phyloP scores from a whole-genome alignment of 53 echinoderm and acorn worm genomes.

The Patiria pectinifera region DNA sequence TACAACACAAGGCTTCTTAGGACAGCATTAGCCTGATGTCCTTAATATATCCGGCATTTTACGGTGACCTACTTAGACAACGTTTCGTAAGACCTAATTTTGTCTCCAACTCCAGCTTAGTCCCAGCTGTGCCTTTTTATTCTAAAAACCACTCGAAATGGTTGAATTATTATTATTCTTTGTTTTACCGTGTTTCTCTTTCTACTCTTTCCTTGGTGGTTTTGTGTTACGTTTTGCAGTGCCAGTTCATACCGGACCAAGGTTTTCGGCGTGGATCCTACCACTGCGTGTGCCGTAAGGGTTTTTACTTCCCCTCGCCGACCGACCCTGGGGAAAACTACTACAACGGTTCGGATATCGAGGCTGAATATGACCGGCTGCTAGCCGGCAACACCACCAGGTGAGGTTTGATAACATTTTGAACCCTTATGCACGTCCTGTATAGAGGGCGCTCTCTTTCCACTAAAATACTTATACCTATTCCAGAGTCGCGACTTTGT shows the following conservation, averaged over 20 bases:
- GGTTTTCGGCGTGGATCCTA: conserved; percentile 97
- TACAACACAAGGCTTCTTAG: not conserved
- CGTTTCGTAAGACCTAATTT: not conserved
- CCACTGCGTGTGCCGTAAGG: conserved; percentile 86
- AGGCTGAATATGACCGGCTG: conserved; percentile 72
- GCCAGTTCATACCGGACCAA: conserved; percentile 73
- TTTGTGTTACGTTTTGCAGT: conserved; percentile 54
- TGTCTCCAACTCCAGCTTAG: not conserved
- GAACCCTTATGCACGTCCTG: too few relatives aligned
- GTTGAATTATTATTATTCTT: not conserved
- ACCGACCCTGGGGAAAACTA: conserved; percentile 56
- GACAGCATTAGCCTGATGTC: not conserved
- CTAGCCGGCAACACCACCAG: conserved; percentile 25
- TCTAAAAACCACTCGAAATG: not conserved
- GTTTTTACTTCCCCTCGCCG: conserved; percentile 83
- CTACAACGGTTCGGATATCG: conserved; percentile 89
- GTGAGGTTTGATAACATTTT: conserved; percentile 11
- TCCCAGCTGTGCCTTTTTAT: not conserved
- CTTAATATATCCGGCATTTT: not conserved
- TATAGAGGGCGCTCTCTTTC: not conserved
- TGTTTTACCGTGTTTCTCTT: not conserved
- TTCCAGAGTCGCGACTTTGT: too few relatives aligned
- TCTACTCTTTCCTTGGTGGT: too few relatives aligned
- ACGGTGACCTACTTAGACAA: not conserved
- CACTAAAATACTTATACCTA: too few relatives aligned